These are phyloP conservation scores for Rhombomys opimus DNA, from an alignment of 2,113 vertebrate species.

Conservation along the genomic window DNA sequence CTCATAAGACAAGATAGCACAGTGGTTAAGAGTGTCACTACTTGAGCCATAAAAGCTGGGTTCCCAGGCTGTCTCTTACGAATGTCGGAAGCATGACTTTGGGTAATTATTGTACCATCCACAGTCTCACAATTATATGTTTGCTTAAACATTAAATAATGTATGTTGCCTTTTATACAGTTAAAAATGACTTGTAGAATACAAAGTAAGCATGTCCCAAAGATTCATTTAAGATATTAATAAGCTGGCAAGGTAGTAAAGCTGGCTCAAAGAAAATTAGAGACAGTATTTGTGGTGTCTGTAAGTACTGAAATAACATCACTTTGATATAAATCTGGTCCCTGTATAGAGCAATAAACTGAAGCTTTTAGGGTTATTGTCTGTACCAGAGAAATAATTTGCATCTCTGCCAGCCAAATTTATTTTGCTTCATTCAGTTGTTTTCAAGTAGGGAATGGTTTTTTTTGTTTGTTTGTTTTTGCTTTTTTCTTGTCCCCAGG, in stretches of 20 bases:
- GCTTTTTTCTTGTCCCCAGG: not conserved
- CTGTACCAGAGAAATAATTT: not conserved
- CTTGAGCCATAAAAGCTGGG: not conserved
- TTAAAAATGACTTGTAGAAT: constrained; percentile 19
- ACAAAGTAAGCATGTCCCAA: not conserved
- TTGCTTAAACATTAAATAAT: constrained; percentile 29
- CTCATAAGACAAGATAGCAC: not conserved
- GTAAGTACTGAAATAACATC: constrained; percentile 1
- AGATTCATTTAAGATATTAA: not conserved
- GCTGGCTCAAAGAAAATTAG: not conserved
- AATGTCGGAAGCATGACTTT: not conserved
- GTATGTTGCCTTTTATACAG: not conserved
- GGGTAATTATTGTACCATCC: not conserved
- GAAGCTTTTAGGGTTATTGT: not conserved
- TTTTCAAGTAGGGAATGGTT: not conserved
- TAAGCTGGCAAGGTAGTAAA: not conserved
- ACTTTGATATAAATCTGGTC: constrained; percentile 5
- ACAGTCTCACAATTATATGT: not conserved
- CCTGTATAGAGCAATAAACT: not conserved
- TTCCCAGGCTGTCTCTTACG: not conserved
- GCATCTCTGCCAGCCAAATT: not conserved
- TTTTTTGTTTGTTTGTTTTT: not conserved
- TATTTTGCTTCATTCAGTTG: not conserved
- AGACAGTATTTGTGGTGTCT: not conserved
- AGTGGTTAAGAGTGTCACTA: not conserved